phyloP scores from a whole-genome alignment of 2,888 invertebrate species.

The Cryptus armator region DNA sequence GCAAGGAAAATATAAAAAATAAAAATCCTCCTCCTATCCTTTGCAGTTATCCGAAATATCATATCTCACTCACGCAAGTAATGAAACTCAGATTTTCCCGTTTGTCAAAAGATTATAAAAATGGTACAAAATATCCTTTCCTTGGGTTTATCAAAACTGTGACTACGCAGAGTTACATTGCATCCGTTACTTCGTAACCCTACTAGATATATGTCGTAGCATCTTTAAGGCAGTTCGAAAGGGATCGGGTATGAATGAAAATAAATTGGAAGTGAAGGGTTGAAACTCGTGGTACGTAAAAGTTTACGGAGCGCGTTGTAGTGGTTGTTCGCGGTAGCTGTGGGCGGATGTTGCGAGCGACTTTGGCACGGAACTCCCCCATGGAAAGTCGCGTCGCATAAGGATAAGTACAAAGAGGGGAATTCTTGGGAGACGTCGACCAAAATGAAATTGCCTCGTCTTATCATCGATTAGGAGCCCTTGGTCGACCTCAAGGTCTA shows the following conservation, averaged over 20 bases:
- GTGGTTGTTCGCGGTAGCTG: background rate
- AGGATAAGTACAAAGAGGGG: slow-evolving; percentile 41
- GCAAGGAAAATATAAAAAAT: too few relatives aligned
- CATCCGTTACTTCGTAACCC: background rate
- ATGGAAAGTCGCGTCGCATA: slow-evolving; percentile 20
- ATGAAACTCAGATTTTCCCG: background rate
- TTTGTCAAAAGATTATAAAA: background rate
- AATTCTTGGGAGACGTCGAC: slow-evolving; percentile 29
- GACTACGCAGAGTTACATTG: background rate
- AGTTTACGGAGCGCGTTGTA: background rate
- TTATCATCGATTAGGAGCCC: slow-evolving; percentile 57
- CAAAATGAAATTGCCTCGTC: slow-evolving; percentile 58
- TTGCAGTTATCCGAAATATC: background rate
- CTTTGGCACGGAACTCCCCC: background rate
- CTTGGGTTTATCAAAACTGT: background rate
- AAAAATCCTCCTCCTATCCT: too few relatives aligned
- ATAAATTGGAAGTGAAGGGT: background rate
- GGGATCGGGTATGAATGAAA: background rate
- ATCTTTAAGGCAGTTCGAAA: background rate
- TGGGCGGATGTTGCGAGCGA: background rate
- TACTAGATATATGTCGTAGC: background rate
- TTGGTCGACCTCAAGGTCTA: slow-evolving; percentile 48
- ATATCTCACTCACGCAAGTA: background rate
- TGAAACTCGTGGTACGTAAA: background rate
- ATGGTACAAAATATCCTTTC: background rate